Evolutionary conservation across 2,797 vertebrate genomes (phyloP), one percentile per base, ranked within the genome.

Genomic region (Caiman crocodilus): DNA sequence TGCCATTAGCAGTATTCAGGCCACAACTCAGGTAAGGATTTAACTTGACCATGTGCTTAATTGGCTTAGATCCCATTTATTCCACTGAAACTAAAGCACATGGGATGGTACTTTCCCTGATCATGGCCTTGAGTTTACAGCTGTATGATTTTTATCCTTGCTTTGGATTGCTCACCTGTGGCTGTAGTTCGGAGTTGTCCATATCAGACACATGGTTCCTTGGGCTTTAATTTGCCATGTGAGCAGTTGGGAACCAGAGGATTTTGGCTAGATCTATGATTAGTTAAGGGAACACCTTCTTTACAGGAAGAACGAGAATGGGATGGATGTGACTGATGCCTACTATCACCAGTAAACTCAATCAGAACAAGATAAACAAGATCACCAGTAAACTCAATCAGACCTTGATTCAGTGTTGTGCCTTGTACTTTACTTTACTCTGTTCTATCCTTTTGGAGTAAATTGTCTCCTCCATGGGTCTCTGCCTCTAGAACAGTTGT

Each of bases 321-420:
- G 14, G 75, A 14, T 30, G 18, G 12, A 82, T 50, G 55, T 87
- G 0, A 71, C 17, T 28, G 0, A 0, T 67, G 35, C 2, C 71
- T 74, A 82, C 59, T 23, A 42, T 2, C 28, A 35, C 20, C 56
- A 21, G 20, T 89, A 4, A 50, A 85, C 58, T 88, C 56, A 79
- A 23, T 7, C 23, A 16, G 3, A 0, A 0, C 69, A 80, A 69
- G 61, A 82, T n/a, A n/a, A n/a, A n/a, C n/a, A n/a, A n/a, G n/a
- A 42, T 2, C 28, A 35, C 20, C 56, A 21, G 20, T 89, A 4
- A 50, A 85, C 58, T 88, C 56, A 79, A 23, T 76, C 55, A 84
- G 83, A 80, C 5, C 14, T 17, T 74, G 74, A 74, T 6, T 57
- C 76, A 59, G 6, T 77, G 5, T 4, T 76, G 20, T 30, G 16